Evolutionary conservation across 2,888 invertebrate species (phyloP).

Genomic region (Sinelater perroti): DNA sequence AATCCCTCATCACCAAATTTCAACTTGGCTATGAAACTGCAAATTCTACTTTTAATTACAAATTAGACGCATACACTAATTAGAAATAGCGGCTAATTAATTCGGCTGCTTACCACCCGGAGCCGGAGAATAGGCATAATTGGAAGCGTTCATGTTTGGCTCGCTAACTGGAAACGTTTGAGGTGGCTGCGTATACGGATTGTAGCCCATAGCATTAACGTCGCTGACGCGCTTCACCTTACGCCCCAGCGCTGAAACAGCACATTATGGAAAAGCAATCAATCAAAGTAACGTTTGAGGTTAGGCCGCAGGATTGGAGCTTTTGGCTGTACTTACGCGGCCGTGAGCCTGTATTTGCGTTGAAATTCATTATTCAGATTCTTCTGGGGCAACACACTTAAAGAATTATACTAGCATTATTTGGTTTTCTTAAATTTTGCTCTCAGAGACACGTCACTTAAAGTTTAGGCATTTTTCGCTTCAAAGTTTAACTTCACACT

Average conservation of each 20-base stretch:
- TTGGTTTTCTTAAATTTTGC: conserved; percentile 6
- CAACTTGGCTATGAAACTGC: too few species aligned
- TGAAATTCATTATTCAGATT: conserved; percentile 55
- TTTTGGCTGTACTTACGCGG: conserved; percentile 54
- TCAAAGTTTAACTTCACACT: neutral
- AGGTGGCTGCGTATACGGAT: conserved; percentile 50
- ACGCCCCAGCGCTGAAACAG: conserved; percentile 46
- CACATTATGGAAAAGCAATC: too few species aligned
- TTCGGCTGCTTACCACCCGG: conserved; percentile 23
- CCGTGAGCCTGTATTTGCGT: conserved; percentile 56
- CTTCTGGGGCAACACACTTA: neutral
- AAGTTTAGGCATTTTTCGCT: conserved; percentile 15
- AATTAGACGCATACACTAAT: neutral
- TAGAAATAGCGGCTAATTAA: neutral
- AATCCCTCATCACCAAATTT: too few species aligned
- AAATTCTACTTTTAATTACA: too few species aligned
- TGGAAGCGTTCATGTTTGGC: conserved; percentile 32
- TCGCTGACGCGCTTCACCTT: conserved; percentile 76
- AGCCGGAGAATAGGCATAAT: conserved; percentile 28
- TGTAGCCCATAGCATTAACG: conserved; percentile 72
- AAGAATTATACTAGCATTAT: conserved; percentile 4
- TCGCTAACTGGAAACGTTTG: conserved; percentile 29
- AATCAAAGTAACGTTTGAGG: too few species aligned
- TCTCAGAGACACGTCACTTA: conserved; percentile 25
- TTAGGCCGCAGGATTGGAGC: too few species aligned